Conservation (phyloP, 2,888 invertebrate species). For the Nymphalis urticae region DNA sequence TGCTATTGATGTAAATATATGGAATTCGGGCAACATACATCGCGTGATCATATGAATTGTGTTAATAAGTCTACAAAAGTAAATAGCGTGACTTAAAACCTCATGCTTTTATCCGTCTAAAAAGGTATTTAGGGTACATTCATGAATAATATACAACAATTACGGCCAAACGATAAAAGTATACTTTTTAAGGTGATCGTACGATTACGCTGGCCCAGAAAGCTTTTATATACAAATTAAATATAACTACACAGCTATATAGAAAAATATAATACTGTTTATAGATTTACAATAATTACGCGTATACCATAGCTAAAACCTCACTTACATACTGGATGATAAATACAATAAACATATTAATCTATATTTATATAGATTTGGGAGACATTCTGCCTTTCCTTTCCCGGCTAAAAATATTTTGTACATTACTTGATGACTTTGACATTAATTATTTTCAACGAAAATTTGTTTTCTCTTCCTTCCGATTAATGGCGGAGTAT, state of each 20-base stretch:
- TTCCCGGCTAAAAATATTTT: too few species aligned
- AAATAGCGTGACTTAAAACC: conserved; percentile 56
- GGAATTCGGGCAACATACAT: conserved; percentile 39
- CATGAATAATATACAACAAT: conserved; percentile 22
- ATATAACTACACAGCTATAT: background rate
- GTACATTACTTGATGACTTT: too few species aligned
- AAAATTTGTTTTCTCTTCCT: too few species aligned
- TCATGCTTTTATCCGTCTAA: conserved; percentile 18
- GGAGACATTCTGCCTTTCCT: too few species aligned
- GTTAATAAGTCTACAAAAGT: conserved; percentile 53
- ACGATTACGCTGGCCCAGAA: background rate
- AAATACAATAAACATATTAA: too few species aligned
- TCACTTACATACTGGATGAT: too few species aligned
- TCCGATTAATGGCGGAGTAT: too few species aligned
- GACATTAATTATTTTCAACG: too few species aligned
- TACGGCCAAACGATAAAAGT: conserved; percentile 1
- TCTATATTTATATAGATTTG: too few species aligned
- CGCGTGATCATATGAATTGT: conserved; percentile 58
- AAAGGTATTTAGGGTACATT: conserved; percentile 33
- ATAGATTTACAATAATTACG: too few species aligned
- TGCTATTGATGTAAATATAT: conserved; percentile 10
- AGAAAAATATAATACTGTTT: background rate
- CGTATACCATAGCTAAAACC: too few species aligned
- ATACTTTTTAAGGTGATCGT: background rate
- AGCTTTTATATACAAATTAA: background rate